Conservation (phyloP, 2,888 invertebrate species). For the Dascillus cervinus region DNA sequence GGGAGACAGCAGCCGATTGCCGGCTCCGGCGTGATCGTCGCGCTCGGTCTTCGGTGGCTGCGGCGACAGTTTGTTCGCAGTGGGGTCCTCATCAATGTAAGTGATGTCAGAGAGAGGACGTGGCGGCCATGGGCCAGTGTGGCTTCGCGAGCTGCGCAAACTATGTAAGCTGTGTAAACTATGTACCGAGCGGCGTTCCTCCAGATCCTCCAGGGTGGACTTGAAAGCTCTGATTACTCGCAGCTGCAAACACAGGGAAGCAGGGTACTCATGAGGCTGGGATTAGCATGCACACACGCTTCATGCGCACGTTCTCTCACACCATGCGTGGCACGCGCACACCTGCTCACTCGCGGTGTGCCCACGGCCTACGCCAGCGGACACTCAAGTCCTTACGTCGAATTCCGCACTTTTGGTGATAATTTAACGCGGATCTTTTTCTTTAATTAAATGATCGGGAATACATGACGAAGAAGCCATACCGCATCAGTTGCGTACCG, state of each 20-base stretch:
- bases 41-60: constrained; percentile 37
- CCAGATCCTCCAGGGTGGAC: constrained; percentile 98
- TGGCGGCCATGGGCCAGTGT: constrained; percentile 55
- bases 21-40: constrained; percentile 34
- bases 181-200: constrained; percentile 97
- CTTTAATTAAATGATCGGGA: no score
- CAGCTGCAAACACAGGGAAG: constrained; percentile 84
- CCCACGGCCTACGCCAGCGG: constrained; percentile 19
- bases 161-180: constrained; percentile 91
- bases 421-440: constrained; percentile 21
- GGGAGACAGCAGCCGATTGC: constrained; percentile 41
- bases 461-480: no score
- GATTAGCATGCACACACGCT: constrained; percentile 36
- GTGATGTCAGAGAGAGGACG: constrained; percentile 77
- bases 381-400: constrained; percentile 19
- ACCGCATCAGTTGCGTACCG: background rate
- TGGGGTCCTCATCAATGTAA: constrained; percentile 48
- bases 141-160: constrained; percentile 70
- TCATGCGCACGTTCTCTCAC: constrained; percentile 20
- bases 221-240: constrained; percentile 99
- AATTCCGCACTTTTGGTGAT: constrained; percentile 22
- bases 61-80: constrained; percentile 36
- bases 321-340: constrained; percentile 16
- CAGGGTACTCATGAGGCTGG: constrained; percentile 43
- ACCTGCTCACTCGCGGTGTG: constrained; percentile 17